Evolutionary conservation across 2,797 vertebrate genomes (phyloP).

Genomic region (Sebastes glaucus): DNA sequence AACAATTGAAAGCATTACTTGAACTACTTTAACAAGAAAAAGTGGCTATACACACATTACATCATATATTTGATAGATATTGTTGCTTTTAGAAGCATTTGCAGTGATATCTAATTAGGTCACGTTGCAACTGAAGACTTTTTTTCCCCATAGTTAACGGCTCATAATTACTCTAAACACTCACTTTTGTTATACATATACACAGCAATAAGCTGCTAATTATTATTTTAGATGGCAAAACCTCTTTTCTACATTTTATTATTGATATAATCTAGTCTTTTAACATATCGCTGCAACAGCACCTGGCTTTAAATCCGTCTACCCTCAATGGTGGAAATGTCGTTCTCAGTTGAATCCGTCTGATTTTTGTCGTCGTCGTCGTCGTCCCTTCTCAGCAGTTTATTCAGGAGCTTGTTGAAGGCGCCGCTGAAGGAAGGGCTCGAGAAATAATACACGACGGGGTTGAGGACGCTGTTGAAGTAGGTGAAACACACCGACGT

Average conservation of each 20-base stretch:
- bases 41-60: not conserved
- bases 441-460: slow-evolving; percentile 85
- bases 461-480: slow-evolving; percentile 86
- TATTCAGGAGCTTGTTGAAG: slow-evolving; percentile 71
- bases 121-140: fast-evolving
- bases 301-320: not conserved
- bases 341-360: not conserved
- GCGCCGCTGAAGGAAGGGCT: slow-evolving; percentile 79
- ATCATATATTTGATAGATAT: not conserved
- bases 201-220: not conserved
- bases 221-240: not conserved
- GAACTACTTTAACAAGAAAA: not conserved
- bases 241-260: not conserved
- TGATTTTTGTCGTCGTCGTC: not conserved
- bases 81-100: not conserved
- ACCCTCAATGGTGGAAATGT: slow-evolving; percentile 29
- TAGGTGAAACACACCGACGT: slow-evolving; percentile 83
- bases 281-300: not conserved
- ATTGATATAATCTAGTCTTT: not conserved
- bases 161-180: not conserved
- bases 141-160: not conserved
- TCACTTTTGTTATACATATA: not conserved
- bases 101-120: not conserved
- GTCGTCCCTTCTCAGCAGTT: slow-evolving; percentile 58
- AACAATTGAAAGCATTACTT: not conserved